Evolutionary conservation across 2,888 invertebrate species (phyloP).

Genomic region (Herminia tarsipennalis): DNA sequence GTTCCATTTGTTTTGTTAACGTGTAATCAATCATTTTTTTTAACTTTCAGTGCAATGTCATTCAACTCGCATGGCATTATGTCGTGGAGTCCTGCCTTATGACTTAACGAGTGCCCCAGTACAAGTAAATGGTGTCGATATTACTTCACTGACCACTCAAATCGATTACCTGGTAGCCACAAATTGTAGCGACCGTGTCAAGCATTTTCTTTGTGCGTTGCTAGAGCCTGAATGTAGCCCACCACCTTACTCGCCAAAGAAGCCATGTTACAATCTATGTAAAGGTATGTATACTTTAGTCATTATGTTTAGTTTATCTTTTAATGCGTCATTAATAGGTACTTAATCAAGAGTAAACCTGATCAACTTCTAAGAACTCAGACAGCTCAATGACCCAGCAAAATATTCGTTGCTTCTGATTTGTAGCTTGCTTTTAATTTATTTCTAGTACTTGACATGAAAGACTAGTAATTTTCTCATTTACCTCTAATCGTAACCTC

Average conservation of each 20-base stretch:
- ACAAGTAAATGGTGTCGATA: slow-evolving; percentile 65
- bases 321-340: too few relatives aligned
- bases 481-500: too few relatives aligned
- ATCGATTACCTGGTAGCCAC: slow-evolving; percentile 86
- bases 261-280: slow-evolving; percentile 88
- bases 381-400: too few relatives aligned
- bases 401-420: too few relatives aligned
- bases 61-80: slow-evolving; percentile 81
- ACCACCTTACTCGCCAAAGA: slow-evolving; percentile 82
- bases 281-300: slow-evolving; percentile 80
- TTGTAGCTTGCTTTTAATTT: too few relatives aligned
- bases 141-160: slow-evolving; percentile 78
- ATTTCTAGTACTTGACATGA: too few relatives aligned
- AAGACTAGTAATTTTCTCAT: too few relatives aligned
- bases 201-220: slow-evolving; percentile 87
- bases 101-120: slow-evolving; percentile 85
- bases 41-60: slow-evolving; percentile 78
- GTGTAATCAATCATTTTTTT: slow-evolving; percentile 4
- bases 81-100: slow-evolving; percentile 88
- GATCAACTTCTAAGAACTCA: too few relatives aligned
- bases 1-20: too few relatives aligned
- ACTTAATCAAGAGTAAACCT: too few relatives aligned
- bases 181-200: slow-evolving; percentile 87
- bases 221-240: slow-evolving; percentile 89
- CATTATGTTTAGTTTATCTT: too few relatives aligned